These are phyloP conservation scores for Hirundichthys speculiger DNA, from an alignment of 2,113 vertebrate genomes.

Conservation along the genomic window DNA sequence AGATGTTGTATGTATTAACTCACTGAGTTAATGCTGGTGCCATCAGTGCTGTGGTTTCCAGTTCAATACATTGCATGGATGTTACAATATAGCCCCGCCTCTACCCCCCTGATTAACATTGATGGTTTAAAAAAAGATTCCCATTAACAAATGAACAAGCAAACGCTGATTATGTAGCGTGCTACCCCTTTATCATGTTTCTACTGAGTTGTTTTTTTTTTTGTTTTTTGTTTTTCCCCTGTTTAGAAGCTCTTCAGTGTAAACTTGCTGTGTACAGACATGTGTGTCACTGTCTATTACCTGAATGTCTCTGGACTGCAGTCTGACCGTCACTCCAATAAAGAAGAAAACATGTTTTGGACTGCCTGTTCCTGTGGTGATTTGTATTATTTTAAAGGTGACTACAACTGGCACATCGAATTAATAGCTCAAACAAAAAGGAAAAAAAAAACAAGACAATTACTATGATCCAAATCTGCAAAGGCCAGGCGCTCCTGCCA, in stretches of 20 bases:
- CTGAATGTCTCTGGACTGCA: constrained; percentile 78
- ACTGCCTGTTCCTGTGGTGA: constrained; percentile 41
- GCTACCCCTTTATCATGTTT: constrained; percentile 53
- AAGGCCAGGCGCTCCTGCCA: too few relatives aligned
- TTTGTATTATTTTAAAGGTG: not conserved
- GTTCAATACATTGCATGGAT: constrained; percentile 57
- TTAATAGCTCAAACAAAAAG: too few relatives aligned
- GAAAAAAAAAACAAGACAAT: too few relatives aligned
- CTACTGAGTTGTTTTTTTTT: constrained; percentile 29
- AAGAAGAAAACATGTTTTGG: constrained; percentile 72
- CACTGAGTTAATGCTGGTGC: constrained; percentile 1
- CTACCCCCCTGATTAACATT: not conserved
- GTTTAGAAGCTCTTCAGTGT: constrained; percentile 73
- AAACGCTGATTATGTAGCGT: constrained; percentile 55
- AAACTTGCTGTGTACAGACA: constrained; percentile 73
- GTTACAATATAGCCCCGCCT: constrained; percentile 18
- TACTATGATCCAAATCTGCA: too few relatives aligned
- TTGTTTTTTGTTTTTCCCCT: constrained; percentile 23
- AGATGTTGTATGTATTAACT: constrained; percentile 42
- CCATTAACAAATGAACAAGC: constrained; percentile 32
- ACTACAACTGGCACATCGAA: too few relatives aligned
- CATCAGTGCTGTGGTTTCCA: constrained; percentile 46
- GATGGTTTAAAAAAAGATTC: constrained; percentile 3
- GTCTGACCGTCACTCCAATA: constrained; percentile 73
- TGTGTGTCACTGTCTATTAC: constrained; percentile 76